Conservation (phyloP, 2,888 invertebrate species). For the Gandaritis pyraliata region DNA sequence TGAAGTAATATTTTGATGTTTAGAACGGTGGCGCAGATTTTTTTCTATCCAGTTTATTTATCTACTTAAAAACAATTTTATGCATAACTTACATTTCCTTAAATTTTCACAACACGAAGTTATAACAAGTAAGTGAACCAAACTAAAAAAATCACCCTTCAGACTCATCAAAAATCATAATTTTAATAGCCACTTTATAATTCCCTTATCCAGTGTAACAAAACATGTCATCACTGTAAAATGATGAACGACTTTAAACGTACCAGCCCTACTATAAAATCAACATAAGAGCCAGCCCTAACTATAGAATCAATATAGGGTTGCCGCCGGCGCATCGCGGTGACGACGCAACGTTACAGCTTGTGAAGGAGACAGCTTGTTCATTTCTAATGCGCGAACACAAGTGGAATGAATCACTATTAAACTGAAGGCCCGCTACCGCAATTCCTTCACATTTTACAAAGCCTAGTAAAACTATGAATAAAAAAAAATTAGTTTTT, state of each 20-base stretch:
- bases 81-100: too few relatives aligned
- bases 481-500: too few relatives aligned
- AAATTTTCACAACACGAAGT: too few relatives aligned
- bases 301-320: conserved; percentile 70
- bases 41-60: too few relatives aligned
- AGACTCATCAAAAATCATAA: conserved; percentile 21
- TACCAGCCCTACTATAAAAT: too few relatives aligned
- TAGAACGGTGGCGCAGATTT: too few relatives aligned
- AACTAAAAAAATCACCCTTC: conserved; percentile 5
- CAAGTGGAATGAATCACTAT: too few relatives aligned
- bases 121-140: neutral
- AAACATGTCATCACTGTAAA: conserved; percentile 63
- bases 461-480: too few relatives aligned
- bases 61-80: too few relatives aligned
- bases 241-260: conserved; percentile 66
- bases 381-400: neutral
- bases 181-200: conserved; percentile 32
- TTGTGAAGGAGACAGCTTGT: neutral
- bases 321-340: conserved; percentile 47
- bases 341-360: conserved; percentile 51
- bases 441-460: too few relatives aligned
- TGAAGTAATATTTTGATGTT: too few relatives aligned
- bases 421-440: too few relatives aligned
- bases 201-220: conserved; percentile 35
- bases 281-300: conserved; percentile 47